A percentile compares a stretch with the other conserved stretches of the same genome.
Evolutionary conservation across 1,140 invertebrate species (phyloP).

Genomic region (Drosophila auraria): DNA sequence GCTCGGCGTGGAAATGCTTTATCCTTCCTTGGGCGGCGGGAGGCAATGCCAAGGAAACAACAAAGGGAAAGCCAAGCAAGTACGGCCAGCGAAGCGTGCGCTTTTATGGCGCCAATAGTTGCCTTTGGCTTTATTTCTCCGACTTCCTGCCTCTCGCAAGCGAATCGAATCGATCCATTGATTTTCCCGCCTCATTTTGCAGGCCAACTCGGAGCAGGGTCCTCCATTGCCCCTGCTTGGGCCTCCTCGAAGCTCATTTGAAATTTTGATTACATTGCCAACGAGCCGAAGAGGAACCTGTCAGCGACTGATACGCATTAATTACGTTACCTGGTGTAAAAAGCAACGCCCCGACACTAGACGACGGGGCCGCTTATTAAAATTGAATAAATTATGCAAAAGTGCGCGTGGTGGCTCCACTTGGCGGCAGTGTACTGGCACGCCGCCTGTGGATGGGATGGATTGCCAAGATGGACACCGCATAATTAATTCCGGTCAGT

Average conservation of each 20-base stretch:
- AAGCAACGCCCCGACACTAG: slow-evolving; percentile 50
- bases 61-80: slow-evolving; percentile 7
- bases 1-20: slow-evolving; percentile 46
- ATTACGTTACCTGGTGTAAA: slow-evolving; percentile 68
- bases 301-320: slow-evolving; percentile 73
- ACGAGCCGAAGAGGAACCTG: slow-evolving; percentile 56
- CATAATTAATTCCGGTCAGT: slow-evolving; percentile 71
- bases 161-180: slow-evolving; percentile 45
- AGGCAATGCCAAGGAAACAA: not conserved
- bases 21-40: not conserved
- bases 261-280: slow-evolving; percentile 76
- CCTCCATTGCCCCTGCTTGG: slow-evolving; percentile 1
- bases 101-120: slow-evolving; percentile 63
- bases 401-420: slow-evolving; percentile 53
- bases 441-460: not conserved
- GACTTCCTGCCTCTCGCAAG: slow-evolving; percentile 3
- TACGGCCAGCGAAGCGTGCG: slow-evolving; percentile 52
- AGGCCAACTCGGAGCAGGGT: slow-evolving; percentile 1
- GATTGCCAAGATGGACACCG: slow-evolving; percentile 54
- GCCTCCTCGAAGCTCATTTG: slow-evolving; percentile 62
- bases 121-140: slow-evolving; percentile 10
- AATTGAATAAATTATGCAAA: slow-evolving; percentile 83
- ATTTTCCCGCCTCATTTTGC: slow-evolving; percentile 43
- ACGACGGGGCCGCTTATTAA: slow-evolving; percentile 68
- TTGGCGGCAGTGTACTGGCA: slow-evolving; percentile 6